These are phyloP conservation scores for Lampris megalopsis DNA, from an alignment of 2,113 vertebrate genomes.

Conservation along the genomic window DNA sequence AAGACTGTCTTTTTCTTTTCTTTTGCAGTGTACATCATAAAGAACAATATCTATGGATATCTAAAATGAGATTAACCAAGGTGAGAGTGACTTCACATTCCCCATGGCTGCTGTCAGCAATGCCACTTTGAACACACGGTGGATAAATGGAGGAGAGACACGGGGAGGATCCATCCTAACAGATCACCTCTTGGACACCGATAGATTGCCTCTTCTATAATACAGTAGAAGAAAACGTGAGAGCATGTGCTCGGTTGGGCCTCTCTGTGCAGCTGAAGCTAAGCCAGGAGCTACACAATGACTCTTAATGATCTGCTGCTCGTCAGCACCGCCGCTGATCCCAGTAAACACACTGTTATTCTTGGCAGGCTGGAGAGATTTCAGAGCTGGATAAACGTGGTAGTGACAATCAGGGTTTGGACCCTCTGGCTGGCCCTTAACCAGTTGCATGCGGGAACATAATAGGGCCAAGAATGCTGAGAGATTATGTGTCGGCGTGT, in stretches of 20 bases:
- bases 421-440: constrained; percentile 12
- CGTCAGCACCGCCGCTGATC: constrained; percentile 14
- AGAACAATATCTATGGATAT: no score
- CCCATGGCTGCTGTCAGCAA: no score
- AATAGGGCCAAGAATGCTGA: constrained; percentile 29
- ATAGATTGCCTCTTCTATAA: neutral
- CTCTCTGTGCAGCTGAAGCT: constrained; percentile 12
- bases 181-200: neutral
- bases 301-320: constrained; percentile 26
- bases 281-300: constrained; percentile 26
- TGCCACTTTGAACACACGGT: no score
- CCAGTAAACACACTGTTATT: constrained; percentile 47
- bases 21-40: no score
- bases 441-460: constrained; percentile 25
- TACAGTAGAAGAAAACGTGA: neutral
- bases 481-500: constrained; percentile 25
- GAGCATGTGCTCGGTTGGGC: neutral
- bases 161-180: neutral
- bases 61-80: no score
- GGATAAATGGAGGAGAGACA: neutral
- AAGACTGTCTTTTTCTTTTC: no score
- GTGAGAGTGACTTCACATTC: no score
- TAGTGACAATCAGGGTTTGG: constrained; percentile 17
- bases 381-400: constrained; percentile 45
- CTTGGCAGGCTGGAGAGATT: constrained; percentile 54